A percentile compares a stretch with the other conserved stretches of the same genome.
Evolutionary conservation across 2,797 vertebrate genomes (phyloP).

Genomic region (Pseudochirops cupreus): DNA sequence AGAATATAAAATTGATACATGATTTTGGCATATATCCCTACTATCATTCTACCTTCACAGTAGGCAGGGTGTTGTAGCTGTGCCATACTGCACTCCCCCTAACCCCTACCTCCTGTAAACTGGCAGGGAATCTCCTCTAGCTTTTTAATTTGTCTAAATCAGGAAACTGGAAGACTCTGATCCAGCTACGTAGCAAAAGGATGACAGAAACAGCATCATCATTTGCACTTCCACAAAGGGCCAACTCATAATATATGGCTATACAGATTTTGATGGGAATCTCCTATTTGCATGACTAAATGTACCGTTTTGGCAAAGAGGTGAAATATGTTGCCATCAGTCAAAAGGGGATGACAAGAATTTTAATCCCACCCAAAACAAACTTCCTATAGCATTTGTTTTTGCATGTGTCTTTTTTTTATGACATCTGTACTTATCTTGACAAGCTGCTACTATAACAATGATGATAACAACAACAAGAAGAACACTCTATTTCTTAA

Average conservation of each 20-base stretch:
- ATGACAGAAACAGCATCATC: background rate
- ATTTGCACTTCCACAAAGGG: conserved; percentile 18
- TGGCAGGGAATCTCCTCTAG: background rate
- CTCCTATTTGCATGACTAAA: background rate
- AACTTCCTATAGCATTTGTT: conserved; percentile 20
- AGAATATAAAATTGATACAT: background rate
- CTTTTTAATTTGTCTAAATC: background rate
- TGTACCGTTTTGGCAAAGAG: background rate
- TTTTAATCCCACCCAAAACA: conserved; percentile 50
- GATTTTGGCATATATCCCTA: background rate
- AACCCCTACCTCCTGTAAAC: background rate
- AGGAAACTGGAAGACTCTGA: background rate
- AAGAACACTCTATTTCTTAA: conserved; percentile 24
- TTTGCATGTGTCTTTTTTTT: conserved; percentile 33
- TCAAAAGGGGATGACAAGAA: conserved; percentile 18
- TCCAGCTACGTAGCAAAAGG: background rate
- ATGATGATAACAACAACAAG: background rate
- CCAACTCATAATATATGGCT: background rate
- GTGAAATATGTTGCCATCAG: conserved; percentile 11
- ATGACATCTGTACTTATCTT: conserved; percentile 33
- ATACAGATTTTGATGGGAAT: background rate
- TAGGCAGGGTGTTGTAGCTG: background rate
- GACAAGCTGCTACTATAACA: conserved; percentile 29
- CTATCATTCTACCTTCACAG: background rate
- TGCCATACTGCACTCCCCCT: background rate